These are phyloP conservation scores for Nomada hirtipes DNA, from an alignment of 2,888 invertebrate genomes.

Conservation along the genomic window DNA sequence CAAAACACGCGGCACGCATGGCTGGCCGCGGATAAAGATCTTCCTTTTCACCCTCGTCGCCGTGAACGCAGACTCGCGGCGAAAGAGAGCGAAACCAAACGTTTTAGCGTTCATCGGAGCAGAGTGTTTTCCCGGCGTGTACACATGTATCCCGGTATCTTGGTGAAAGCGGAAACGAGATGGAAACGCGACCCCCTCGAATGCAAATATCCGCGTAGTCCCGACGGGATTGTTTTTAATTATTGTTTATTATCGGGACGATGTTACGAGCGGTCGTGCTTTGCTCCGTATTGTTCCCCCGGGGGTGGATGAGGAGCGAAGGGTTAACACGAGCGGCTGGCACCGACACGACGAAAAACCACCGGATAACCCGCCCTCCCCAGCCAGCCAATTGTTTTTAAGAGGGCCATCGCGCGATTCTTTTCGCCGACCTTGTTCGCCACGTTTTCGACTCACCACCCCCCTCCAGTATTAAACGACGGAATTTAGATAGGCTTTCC, in stretches of 20 bases:
- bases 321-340: conserved; percentile 55
- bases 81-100: conserved; percentile 11
- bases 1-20: conserved; percentile 47
- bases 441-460: background rate
- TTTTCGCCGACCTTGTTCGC: conserved; percentile 25
- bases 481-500: conserved; percentile 16
- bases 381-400: conserved; percentile 30
- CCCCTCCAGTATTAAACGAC: conserved; percentile 34
- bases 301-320: conserved; percentile 23
- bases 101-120: conserved; percentile 22
- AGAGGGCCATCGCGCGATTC: conserved; percentile 33
- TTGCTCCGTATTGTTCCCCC: conserved; percentile 36
- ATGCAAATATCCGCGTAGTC: conserved; percentile 34
- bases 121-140: background rate
- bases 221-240: conserved; percentile 61
- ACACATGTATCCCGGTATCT: background rate
- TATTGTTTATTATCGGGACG: conserved; percentile 59
- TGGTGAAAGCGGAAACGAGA: background rate
- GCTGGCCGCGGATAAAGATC: conserved; percentile 54
- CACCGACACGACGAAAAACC: conserved; percentile 23
- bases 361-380: conserved; percentile 18
- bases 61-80: background rate
- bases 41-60: conserved; percentile 25
- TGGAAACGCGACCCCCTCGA: conserved; percentile 7
- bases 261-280: conserved; percentile 31